These are phyloP conservation scores for Chymomyza procnemis DNA, from an alignment of 2,888 invertebrate species.

Conservation along the genomic window DNA sequence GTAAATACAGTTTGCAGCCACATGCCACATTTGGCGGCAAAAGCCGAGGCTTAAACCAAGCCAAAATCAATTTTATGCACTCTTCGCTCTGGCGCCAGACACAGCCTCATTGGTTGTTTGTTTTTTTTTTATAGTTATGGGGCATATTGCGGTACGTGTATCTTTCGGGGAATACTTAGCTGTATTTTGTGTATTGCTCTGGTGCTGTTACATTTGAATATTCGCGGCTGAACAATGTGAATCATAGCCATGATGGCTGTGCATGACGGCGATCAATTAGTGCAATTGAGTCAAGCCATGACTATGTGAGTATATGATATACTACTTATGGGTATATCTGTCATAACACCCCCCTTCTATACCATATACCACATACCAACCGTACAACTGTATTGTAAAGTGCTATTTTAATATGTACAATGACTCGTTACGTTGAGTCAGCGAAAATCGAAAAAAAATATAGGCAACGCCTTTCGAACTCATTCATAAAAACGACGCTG, in stretches of 20 bases:
- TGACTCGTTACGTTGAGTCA: slow-evolving; percentile 2
- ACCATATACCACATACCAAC: background rate
- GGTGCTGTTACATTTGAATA: slow-evolving; percentile 41
- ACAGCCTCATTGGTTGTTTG: background rate
- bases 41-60: slow-evolving; percentile 37
- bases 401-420: background rate
- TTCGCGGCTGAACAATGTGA: slow-evolving; percentile 23
- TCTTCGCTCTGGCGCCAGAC: background rate
- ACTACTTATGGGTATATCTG: background rate
- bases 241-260: slow-evolving; percentile 37
- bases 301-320: background rate
- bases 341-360: no score
- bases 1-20: background rate
- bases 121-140: slow-evolving; percentile 1
- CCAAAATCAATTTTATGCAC: slow-evolving; percentile 43
- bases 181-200: background rate
- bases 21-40: slow-evolving; percentile 33
- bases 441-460: background rate
- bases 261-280: slow-evolving; percentile 63
- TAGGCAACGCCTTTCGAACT: background rate
- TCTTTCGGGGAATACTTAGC: slow-evolving; percentile 19
- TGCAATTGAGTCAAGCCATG: slow-evolving; percentile 43
- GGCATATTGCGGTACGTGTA: slow-evolving; percentile 7
- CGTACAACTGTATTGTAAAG: background rate
- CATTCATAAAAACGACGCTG: slow-evolving; percentile 26